Base-by-base conservation (phyloP, 2,113 vertebrate species). In the Hippocampus abdominalis region DNA sequence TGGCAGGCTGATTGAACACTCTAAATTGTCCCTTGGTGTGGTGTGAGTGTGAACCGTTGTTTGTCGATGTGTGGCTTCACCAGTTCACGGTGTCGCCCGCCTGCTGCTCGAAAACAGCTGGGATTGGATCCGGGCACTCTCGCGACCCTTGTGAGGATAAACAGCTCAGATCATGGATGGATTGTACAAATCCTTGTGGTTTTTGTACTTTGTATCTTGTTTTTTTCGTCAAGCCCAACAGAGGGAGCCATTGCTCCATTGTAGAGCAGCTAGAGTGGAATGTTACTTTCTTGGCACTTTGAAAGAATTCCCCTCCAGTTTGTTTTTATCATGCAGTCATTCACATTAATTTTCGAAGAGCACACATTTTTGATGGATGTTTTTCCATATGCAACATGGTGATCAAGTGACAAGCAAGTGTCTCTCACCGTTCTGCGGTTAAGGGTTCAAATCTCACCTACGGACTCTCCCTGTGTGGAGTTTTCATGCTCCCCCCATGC, bases 191-290 rank as follows among this genome's bases (percentile, higher is more conserved):
- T 36, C 32, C 32, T 36, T 36, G 32, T 36, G 32, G 1, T 36
- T 36, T 36, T 36, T 36, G 32, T 36, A 5, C 32, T 36, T 36
- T 36, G 32, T 36, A 36, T 46, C 5, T 25, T 46, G 40, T 64
- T 15, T 46, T 15, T 2, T 54, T 12, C 11, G 18, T 68, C 15
- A 9, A 5, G 27, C n/a, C 25, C 87, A 82, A 75, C 77, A 90
- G 90, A 86, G 86, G 86, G 90, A 40, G 84, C 81, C 74, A 83
- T 87, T 80, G 81, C 77, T 85, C 84, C 54, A 88, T 66, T 72
- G 62, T 62, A 81, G 54, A 9, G 42, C 51, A 48, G 57, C 8
- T 20, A 32, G 27, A 8, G 27, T 6, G 39, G 63, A 51, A 32
- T n/a, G 36, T 68, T 32, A 48, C 61, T 48, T 27, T 23, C 1